Evolutionary conservation across 1,140 invertebrate species (phyloP), one percentile per base, ranked within the genome.

Genomic region (Tetragonula clypearis): DNA sequence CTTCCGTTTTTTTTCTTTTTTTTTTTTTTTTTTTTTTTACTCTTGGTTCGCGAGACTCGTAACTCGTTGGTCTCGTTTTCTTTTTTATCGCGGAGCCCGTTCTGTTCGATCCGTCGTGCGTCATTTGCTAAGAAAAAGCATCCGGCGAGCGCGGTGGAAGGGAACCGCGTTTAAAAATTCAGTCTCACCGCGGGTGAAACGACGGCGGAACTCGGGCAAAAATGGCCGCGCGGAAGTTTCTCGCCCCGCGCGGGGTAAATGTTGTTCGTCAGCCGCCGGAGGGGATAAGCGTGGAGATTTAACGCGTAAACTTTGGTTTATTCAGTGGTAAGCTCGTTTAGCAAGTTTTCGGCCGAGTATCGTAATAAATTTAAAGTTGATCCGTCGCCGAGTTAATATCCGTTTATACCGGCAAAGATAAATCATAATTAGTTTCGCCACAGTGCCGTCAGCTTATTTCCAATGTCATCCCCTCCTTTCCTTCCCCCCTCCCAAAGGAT

Each of bases 261-360:
- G 72, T 73, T 76, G 72, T 73, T 76, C 41, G 53, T 78, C 21
- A 65, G 49, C 23, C 76, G 49, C 23, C 76, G 58, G n/a, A 62
- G 30, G 58, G 35, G 35, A 62, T 41, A 49, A 8, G 15, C 23
- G n/a, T 19, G 56, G 58, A 62, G 15, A 62, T 77, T 77, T 65
- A 77, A 74, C n/a, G 72, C 72, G 19, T 21, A 74, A 74, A 74
- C 53, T 74, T 74, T 74, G n/a, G 49, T 74, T 74, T 74, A 74
- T 53, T 41, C 75, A 12, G 35, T 58, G 30, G 56, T 35, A 21
- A 49, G 58, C 35, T 41, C 58, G 35, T 62, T 62, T 53, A 53
- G 75, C 75, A 41, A 77, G 58, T 77, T 62, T 62, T 41, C 58
- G 30, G 21, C 62, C 30, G 56, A 77, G 35, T 62, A 65, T 19